These are phyloP conservation scores for Nomada lathburiana DNA, from an alignment of 2,888 invertebrate genomes.

Conservation along the genomic window DNA sequence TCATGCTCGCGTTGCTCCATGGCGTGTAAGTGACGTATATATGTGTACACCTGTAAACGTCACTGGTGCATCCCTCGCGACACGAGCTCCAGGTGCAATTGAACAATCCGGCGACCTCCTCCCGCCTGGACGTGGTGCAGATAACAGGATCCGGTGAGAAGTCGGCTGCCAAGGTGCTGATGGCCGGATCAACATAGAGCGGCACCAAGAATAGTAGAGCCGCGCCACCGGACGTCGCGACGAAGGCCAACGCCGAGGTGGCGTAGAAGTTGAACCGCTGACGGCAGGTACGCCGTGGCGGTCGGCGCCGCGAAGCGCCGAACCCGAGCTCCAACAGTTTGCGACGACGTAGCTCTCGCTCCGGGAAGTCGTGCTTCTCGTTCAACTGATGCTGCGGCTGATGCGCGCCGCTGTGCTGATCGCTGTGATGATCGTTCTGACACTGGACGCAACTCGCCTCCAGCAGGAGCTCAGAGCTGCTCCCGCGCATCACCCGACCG, in stretches of 20 bases:
- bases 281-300: conserved; percentile 86
- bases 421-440: conserved; percentile 85
- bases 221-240: conserved; percentile 90
- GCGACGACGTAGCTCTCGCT: conserved; percentile 82
- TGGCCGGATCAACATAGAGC: conserved; percentile 89
- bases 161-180: conserved; percentile 89
- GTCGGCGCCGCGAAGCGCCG: conserved; percentile 83
- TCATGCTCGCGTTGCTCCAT: conserved; percentile 76
- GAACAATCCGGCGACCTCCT: conserved; percentile 90
- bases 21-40: conserved; percentile 87
- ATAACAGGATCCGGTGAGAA: conserved; percentile 91
- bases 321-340: conserved; percentile 83
- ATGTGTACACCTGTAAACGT: conserved; percentile 89
- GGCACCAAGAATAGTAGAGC: conserved; percentile 91
- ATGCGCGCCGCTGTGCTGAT: conserved; percentile 41
- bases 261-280: conserved; percentile 90
- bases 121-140: conserved; percentile 89
- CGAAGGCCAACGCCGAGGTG: conserved; percentile 89
- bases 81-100: conserved; percentile 93
- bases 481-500: conserved; percentile 87
- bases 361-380: conserved; percentile 82
- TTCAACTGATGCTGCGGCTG: conserved; percentile 71
- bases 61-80: conserved; percentile 92
- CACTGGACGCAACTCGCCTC: conserved; percentile 89
- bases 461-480: conserved; percentile 91